These are phyloP conservation scores for Drosophila tanythrix DNA, from an alignment of 2,888 invertebrate genomes.

Conservation along the genomic window DNA sequence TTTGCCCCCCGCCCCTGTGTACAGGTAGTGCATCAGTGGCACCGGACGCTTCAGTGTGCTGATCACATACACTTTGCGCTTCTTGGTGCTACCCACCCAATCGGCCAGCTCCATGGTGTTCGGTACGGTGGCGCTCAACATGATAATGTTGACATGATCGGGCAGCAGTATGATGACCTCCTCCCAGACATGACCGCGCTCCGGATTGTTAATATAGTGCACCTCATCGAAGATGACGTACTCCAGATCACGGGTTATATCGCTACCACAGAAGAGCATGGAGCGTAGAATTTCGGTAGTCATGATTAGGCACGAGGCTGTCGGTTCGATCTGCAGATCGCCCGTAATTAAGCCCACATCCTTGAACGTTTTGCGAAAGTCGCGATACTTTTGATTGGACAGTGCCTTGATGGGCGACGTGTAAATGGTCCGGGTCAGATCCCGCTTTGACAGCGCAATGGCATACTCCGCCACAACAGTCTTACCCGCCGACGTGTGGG, in stretches of 20 bases:
- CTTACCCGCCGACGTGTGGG: conserved; percentile 99
- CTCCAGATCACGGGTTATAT: conserved; percentile 97
- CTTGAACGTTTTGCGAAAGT: conserved; percentile 96
- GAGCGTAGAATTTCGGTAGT: conserved; percentile 99
- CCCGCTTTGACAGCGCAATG: conserved; percentile 96
- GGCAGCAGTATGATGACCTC: conserved; percentile 98
- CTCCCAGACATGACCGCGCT: conserved; percentile 99
- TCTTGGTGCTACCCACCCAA: conserved; percentile 95
- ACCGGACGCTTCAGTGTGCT: conserved; percentile 97
- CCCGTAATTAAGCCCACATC: conserved; percentile 98
- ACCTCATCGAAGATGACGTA: conserved; percentile 99
- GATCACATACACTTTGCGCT: conserved; percentile 95
- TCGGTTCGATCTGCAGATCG: conserved; percentile 97
- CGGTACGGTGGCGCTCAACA: conserved; percentile 99
- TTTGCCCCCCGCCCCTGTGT: conserved; percentile 90
- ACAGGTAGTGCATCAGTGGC: conserved; percentile 97
- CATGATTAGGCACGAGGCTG: conserved; percentile 98
- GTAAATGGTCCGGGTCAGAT: conserved; percentile 97
- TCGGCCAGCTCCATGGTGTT: conserved; percentile 98
- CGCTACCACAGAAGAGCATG: conserved; percentile 97
- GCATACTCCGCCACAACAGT: conserved; percentile 99
- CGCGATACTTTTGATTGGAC: conserved; percentile 99
- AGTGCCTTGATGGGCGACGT: conserved; percentile 99
- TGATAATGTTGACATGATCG: conserved; percentile 96
- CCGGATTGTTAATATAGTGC: conserved; percentile 98